phyloP scores from a whole-genome alignment of 64 coral and sea anemone genomes.

The Platygyra sinensis region DNA sequence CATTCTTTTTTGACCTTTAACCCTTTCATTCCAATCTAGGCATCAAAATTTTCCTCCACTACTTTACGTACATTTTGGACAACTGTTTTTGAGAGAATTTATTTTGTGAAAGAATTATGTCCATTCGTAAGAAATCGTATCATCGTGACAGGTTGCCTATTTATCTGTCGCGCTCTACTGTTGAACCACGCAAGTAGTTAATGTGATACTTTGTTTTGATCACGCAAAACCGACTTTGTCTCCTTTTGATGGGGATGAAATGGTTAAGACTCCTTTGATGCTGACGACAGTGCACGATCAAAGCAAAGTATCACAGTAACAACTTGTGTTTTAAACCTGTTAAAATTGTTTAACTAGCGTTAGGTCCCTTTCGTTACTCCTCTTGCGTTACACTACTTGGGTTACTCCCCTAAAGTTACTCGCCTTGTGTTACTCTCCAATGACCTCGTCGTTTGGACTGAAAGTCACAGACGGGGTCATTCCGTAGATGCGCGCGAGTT shows the following conservation, averaged over 20 bases:
- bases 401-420: no score
- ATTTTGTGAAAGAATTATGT: no score
- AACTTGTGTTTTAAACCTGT: neutral
- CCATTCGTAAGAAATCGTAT: no score
- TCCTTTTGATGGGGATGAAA: neutral
- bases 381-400: neutral
- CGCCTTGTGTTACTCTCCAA: conserved; percentile 25
- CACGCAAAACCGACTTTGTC: neutral
- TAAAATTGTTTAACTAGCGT: neutral
- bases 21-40: no score
- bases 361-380: neutral
- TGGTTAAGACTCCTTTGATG: neutral
- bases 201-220: no score
- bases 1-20: no score
- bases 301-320: neutral
- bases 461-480: conserved; percentile 68
- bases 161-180: no score
- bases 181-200: no score
- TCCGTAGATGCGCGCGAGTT: conserved; percentile 79
- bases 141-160: no score
- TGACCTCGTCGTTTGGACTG: conserved; percentile 74
- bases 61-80: no score
- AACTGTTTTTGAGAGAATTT: no score
- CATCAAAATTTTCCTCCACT: no score
- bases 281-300: neutral